Conservation (phyloP, 2,888 invertebrate genomes). For the Eilema sororculum region DNA sequence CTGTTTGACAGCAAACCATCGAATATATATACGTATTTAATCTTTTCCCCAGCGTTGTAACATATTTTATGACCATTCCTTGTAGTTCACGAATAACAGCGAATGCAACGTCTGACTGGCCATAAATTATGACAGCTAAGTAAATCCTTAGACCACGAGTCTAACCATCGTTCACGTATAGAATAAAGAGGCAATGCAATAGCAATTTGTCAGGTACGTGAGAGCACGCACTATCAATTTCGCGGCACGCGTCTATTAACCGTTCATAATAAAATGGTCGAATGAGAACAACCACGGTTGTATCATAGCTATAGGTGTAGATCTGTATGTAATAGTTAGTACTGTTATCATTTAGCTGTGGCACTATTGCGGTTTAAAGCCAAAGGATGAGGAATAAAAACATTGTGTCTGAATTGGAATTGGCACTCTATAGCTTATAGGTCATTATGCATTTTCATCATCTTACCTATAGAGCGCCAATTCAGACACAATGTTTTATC, state of each 20-base stretch:
- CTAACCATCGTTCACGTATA: conserved; percentile 55
- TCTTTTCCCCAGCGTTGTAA: conserved; percentile 19
- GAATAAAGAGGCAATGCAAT: conserved; percentile 62
- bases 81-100: conserved; percentile 31
- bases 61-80: conserved; percentile 19
- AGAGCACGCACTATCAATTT: conserved; percentile 74
- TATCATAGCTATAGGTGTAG: conserved; percentile 30
- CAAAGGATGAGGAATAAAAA: no score
- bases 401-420: background rate
- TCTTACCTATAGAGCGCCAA: no score
- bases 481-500: no score
- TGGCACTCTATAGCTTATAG: no score
- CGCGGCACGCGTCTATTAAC: conserved; percentile 70
- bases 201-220: conserved; percentile 75
- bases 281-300: conserved; percentile 51
- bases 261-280: conserved; percentile 64
- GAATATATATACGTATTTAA: background rate
- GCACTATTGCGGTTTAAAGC: background rate
- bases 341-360: conserved; percentile 4
- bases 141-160: conserved; percentile 49
- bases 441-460: no score
- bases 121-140: conserved; percentile 47
- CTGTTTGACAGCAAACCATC: conserved; percentile 5
- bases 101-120: conserved; percentile 26
- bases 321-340: conserved; percentile 5